Evolutionary conservation across 2,797 vertebrate species (phyloP).

Genomic region (Cercopithecus mitis): DNA sequence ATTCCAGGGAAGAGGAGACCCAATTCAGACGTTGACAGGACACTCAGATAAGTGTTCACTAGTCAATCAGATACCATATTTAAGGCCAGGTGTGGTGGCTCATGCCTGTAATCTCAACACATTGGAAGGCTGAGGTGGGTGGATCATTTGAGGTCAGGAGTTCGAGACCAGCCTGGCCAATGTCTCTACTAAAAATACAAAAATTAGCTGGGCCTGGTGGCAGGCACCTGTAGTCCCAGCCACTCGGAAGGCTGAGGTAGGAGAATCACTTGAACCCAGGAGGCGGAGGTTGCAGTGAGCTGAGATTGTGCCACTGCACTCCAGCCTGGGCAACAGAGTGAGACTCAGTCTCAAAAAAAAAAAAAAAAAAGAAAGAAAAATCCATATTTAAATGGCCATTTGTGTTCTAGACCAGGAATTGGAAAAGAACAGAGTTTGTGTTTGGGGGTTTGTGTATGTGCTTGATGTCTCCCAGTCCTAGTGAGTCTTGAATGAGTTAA

Average conservation of each 20-base stretch:
- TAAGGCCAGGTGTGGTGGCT: background rate
- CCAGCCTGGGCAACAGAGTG: background rate
- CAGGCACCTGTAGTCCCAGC: background rate
- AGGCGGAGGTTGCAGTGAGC: background rate
- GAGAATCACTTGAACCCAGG: too few relatives aligned
- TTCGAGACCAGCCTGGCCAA: background rate
- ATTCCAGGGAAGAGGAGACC: background rate
- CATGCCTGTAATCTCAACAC: background rate
- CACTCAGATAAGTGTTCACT: background rate
- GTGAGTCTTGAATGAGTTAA: background rate
- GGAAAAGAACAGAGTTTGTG: background rate
- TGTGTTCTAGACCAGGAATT: background rate
- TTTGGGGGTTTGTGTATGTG: background rate
- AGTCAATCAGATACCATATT: background rate
- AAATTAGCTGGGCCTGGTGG: background rate
- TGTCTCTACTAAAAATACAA: background rate
- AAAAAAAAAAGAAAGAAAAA: background rate
- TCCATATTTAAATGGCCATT: background rate
- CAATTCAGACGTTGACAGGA: background rate
- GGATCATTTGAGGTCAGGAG: background rate
- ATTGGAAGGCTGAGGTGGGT: background rate
- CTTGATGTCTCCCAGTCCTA: background rate
- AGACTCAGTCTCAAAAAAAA: background rate
- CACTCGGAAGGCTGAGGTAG: background rate
- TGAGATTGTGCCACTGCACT: background rate